Base-by-base conservation (phyloP, 2,113 vertebrate species). In the Apodemus sylvaticus region DNA sequence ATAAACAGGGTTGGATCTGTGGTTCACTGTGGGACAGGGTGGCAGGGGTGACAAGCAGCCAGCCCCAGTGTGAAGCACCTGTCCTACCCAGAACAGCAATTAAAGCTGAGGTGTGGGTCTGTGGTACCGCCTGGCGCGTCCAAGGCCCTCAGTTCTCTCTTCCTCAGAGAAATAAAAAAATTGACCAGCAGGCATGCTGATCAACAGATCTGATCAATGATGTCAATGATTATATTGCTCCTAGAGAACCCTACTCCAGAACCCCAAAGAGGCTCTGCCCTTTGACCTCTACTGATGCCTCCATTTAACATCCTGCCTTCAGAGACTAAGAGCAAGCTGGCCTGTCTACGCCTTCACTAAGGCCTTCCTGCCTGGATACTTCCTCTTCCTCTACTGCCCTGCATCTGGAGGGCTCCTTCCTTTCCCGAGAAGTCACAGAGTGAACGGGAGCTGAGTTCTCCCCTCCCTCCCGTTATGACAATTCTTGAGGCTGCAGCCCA, bases 211-310 rank as follows among this genome's bases (percentile, higher is more conserved):
- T 89, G 24, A 89, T 24, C 7, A 14, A 19, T 3, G 34, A 39
- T 7, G 3, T 31, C 0, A 2, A 77, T 0, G 3, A n/a, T 19
- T 66, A 10, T 51, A 10, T 4, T 68, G 31, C 64, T 51, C 42
- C 4, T 7, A 42, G 1, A 20, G 42, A 58, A 39, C n/a, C n/a
- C n/a, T 12, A 51, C 64, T 22, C 66, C 26, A 2, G 62, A 91
- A 31, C 74, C 64, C 29, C 31, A 55, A 31, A 76, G 20, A 64
- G 45, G 86, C 12, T 24, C 96, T 36, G 20, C 42, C 58, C 73
- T 78, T 55, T 70, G 62, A 83, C 48, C 45, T 31, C 87, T n/a
- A 13, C 3, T 9, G 79, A 87, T 1, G 7, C 8, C 55, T 83
- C 70, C 68, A 1, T 39, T 73, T 39, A 29, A 91, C 60, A 64